A percentile compares a stretch with the other conserved stretches of the same genome.
These are phyloP conservation scores for Hirtodrosophila confusa DNA, from an alignment of 2,888 invertebrate species.

Conservation along the genomic window DNA sequence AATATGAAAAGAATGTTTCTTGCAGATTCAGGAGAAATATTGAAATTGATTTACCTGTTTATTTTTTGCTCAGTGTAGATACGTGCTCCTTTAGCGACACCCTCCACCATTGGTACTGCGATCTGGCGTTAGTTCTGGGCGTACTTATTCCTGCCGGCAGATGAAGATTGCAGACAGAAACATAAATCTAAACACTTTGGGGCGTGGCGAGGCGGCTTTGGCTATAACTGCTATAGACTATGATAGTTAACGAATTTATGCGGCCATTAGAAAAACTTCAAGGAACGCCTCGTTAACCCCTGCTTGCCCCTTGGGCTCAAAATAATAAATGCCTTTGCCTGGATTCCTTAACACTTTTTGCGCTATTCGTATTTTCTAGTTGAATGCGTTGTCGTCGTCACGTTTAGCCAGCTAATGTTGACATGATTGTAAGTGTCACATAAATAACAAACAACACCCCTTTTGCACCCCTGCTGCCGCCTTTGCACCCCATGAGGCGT, in stretches of 20 bases:
- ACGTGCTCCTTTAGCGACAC: neutral
- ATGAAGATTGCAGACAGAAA: slow-evolving; percentile 6
- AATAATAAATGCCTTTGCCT: neutral
- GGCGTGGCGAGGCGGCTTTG: slow-evolving; percentile 19
- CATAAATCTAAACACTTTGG: slow-evolving; percentile 31
- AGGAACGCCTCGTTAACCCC: slow-evolving; percentile 27
- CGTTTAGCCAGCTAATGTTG: slow-evolving; percentile 40
- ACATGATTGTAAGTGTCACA: slow-evolving; percentile 58
- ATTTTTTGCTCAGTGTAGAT: neutral
- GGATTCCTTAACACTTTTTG: neutral
- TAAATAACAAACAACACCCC: slow-evolving; percentile 48
- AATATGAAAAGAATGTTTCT: too few relatives aligned
- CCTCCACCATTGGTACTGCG: neutral
- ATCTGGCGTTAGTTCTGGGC: slow-evolving; percentile 1
- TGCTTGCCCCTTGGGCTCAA: neutral
- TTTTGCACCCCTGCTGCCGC: slow-evolving; percentile 33
- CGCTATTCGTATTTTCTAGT: slow-evolving; percentile 50
- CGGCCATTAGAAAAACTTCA: slow-evolving; percentile 46
- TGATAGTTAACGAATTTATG: slow-evolving; percentile 48
- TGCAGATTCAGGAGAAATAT: too few relatives aligned
- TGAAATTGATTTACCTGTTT: too few relatives aligned
- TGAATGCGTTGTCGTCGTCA: slow-evolving; percentile 48
- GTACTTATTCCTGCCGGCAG: slow-evolving; percentile 1
- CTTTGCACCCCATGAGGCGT: slow-evolving; percentile 16
- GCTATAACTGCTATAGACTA: slow-evolving; percentile 6